A percentile compares a stretch with the other conserved stretches of the same genome.
Conservation (phyloP, 2,888 invertebrate genomes). For the Agriopis marginaria region DNA sequence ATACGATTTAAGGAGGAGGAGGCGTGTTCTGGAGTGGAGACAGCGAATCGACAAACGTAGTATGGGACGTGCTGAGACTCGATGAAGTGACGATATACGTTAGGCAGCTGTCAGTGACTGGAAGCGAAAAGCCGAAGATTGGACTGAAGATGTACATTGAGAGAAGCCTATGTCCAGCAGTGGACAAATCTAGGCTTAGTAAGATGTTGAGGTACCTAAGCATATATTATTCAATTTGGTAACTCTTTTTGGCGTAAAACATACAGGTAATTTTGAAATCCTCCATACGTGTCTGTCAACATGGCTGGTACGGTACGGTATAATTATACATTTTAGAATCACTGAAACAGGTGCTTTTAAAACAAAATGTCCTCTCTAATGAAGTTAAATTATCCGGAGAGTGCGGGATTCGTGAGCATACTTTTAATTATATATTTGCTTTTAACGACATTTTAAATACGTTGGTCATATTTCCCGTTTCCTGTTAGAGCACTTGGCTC, state of each 20-base stretch:
- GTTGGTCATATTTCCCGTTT: constrained; percentile 2
- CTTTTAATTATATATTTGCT: constrained; percentile 19
- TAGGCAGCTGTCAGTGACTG: too few species aligned
- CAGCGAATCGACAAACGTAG: too few species aligned
- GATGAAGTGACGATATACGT: too few species aligned
- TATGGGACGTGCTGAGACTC: too few species aligned
- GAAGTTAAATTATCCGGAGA: constrained; percentile 16
- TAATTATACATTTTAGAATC: not conserved
- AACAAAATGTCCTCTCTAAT: constrained; percentile 22
- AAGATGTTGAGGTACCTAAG: too few species aligned
- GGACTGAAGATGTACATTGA: too few species aligned
- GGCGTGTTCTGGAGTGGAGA: too few species aligned
- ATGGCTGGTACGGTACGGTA: not conserved
- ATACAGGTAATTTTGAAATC: not conserved
- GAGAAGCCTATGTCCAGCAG: too few species aligned
- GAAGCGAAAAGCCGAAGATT: too few species aligned
- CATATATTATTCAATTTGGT: too few species aligned
- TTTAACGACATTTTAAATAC: constrained; percentile 7
- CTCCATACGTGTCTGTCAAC: not conserved
- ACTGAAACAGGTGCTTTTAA: constrained; percentile 13
- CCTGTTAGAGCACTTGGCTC: not conserved
- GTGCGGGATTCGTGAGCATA: constrained; percentile 17
- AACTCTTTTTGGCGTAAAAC: not conserved
- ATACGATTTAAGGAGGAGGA: too few species aligned
- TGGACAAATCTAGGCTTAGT: too few species aligned